A percentile compares a stretch with the other conserved stretches of the same genome.
These are phyloP conservation scores for Brenthis ino DNA, from an alignment of 2,888 invertebrate genomes.

Conservation along the genomic window DNA sequence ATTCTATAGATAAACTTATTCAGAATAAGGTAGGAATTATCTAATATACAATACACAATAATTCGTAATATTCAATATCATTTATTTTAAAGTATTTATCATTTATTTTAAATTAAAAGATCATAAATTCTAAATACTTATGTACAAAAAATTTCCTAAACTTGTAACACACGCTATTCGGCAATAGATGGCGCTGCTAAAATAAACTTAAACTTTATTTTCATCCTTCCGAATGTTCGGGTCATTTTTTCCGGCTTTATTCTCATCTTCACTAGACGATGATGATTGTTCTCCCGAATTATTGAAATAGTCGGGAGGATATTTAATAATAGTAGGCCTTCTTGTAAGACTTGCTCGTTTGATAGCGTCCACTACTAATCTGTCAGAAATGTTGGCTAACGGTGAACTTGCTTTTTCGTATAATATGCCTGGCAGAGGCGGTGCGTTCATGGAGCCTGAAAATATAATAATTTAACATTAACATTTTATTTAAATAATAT, in stretches of 20 bases:
- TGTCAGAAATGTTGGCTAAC: conserved; percentile 60
- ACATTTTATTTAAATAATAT: background rate
- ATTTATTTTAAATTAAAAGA: too few species aligned
- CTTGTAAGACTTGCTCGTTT: conserved; percentile 68
- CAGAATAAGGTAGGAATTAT: too few species aligned
- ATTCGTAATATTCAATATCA: too few species aligned
- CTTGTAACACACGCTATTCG: conserved; percentile 45
- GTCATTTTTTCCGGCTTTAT: conserved; percentile 11
- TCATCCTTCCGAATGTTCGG: background rate
- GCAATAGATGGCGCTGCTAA: conserved; percentile 55
- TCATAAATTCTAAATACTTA: too few species aligned
- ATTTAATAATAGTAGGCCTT: conserved; percentile 66
- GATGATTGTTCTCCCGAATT: conserved; percentile 61
- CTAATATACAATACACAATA: too few species aligned
- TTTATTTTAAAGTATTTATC: too few species aligned
- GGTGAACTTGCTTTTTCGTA: conserved; percentile 55
- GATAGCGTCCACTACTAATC: conserved; percentile 71
- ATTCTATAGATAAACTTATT: too few species aligned
- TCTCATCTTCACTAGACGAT: conserved; percentile 68
- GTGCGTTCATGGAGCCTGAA: conserved; percentile 58
- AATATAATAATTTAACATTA: conserved; percentile 8
- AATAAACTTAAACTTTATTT: conserved; percentile 10
- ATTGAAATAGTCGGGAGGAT: conserved; percentile 71
- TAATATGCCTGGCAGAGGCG: conserved; percentile 53
- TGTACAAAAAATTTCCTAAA: background rate